Conservation (phyloP, 2,797 vertebrate species). For the Rhinatrema bivittatum region DNA sequence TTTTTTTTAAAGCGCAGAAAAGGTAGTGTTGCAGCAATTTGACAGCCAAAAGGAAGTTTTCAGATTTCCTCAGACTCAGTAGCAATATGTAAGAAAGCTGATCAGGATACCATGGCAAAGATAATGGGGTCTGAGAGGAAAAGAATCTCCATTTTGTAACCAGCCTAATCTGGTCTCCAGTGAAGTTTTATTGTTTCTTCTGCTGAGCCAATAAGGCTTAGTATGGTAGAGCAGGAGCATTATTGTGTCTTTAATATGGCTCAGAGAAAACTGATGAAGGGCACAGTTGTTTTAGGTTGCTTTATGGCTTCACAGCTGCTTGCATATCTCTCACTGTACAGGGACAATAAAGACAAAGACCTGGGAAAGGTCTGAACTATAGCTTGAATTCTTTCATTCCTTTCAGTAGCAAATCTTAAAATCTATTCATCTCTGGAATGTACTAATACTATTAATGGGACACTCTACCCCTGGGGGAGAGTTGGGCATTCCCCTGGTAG, state of each 20-base stretch:
- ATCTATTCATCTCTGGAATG: constrained; percentile 10
- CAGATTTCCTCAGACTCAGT: constrained; percentile 46
- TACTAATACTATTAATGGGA: not conserved
- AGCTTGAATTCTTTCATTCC: constrained; percentile 9
- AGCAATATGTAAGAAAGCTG: constrained; percentile 57
- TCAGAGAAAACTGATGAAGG: constrained; percentile 54
- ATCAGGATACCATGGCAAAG: constrained; percentile 54
- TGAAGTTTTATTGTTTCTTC: constrained; percentile 76
- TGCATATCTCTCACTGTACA: constrained; percentile 30
- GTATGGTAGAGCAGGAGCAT: constrained; percentile 57
- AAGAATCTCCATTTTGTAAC: constrained; percentile 39
- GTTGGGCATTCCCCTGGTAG: constrained; percentile 8
- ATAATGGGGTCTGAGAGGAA: constrained; percentile 57
- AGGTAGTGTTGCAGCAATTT: constrained; percentile 67
- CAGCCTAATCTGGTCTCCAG: constrained; percentile 72
- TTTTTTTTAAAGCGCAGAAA: constrained; percentile 66
- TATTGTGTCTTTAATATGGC: constrained; percentile 57
- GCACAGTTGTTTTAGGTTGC: constrained; percentile 40
- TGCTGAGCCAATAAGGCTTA: constrained; percentile 73
- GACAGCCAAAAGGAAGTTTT: constrained; percentile 62
- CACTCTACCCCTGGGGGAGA: not conserved
- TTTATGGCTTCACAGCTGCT: constrained; percentile 46
- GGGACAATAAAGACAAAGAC: constrained; percentile 27
- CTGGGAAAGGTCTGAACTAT: constrained; percentile 39
- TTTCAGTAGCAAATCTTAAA: constrained; percentile 9